Evolutionary conservation across 2,113 vertebrate genomes (phyloP).

Genomic region (Cygnus buccinator): DNA sequence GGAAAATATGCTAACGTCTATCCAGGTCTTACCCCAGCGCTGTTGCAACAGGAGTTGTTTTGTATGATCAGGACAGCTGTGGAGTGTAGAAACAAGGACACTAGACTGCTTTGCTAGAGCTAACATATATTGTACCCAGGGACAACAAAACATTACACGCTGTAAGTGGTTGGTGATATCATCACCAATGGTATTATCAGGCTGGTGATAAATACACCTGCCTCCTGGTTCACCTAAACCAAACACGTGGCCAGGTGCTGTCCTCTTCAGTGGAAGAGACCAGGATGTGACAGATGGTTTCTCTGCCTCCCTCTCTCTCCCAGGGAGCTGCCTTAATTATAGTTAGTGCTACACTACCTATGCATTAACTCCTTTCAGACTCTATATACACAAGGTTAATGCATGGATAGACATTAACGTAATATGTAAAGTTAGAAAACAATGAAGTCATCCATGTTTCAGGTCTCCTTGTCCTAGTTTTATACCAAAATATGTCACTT

Average conservation of each 20-base stretch:
- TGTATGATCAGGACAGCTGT: fast-evolving
- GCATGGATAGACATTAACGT: background rate
- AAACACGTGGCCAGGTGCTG: background rate
- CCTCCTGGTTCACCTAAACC: background rate
- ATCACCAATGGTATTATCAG: background rate
- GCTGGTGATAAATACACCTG: background rate
- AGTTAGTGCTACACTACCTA: background rate
- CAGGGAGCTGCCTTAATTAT: background rate
- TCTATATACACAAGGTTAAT: background rate
- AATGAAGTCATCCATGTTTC: background rate
- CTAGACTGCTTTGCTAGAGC: background rate
- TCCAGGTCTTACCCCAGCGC: background rate
- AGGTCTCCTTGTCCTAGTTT: background rate
- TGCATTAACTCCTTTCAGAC: conserved; percentile 5
- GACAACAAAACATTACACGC: background rate
- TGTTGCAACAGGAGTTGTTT: background rate
- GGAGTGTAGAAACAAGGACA: background rate
- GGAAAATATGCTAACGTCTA: background rate
- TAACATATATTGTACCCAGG: background rate
- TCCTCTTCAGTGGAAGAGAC: background rate
- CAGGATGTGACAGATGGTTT: background rate
- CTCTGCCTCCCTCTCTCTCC: background rate
- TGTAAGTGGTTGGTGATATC: background rate
- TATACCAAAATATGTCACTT: background rate
- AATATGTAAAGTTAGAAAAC: background rate